Evolutionary conservation across 2,888 invertebrate species (phyloP).

Genomic region (Epirrita christyi): DNA sequence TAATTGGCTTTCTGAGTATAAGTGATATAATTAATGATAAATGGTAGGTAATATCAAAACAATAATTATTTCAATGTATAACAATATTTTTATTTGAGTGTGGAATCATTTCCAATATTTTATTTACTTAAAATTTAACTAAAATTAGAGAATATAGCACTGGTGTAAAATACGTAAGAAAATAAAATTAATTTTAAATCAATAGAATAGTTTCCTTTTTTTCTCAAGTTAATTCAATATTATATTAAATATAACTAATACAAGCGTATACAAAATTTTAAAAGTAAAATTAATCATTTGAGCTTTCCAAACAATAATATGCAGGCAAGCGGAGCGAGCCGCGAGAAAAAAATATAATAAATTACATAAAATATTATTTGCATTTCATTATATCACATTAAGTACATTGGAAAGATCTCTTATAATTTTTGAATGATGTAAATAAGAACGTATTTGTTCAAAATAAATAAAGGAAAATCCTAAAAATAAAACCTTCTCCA

Average conservation of each 20-base stretch:
- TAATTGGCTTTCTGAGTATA: too few species aligned
- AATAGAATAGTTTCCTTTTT: slow-evolving; percentile 31
- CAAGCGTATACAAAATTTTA: too few species aligned
- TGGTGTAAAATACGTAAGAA: slow-evolving; percentile 43
- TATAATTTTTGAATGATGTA: neutral
- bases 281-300: too few species aligned
- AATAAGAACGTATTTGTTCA: neutral
- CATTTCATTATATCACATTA: neutral
- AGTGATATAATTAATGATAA: neutral
- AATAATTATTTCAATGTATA: slow-evolving; percentile 42
- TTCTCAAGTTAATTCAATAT: slow-evolving; percentile 1
- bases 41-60: too few species aligned
- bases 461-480: neutral
- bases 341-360: neutral
- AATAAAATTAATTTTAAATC: slow-evolving; percentile 42
- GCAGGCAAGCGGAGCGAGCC: too few species aligned
- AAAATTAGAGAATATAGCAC: slow-evolving; percentile 55
- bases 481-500: neutral
- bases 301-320: too few species aligned
- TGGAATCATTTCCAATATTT: slow-evolving; percentile 52
- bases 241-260: too few species aligned
- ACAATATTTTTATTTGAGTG: slow-evolving; percentile 58
- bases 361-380: neutral
- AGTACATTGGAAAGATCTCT: neutral
- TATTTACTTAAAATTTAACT: slow-evolving; percentile 42